Base-by-base conservation (phyloP, 37 sponge, comb jelly and placozoan genomes). In the Aplysina aerophoba region DNA sequence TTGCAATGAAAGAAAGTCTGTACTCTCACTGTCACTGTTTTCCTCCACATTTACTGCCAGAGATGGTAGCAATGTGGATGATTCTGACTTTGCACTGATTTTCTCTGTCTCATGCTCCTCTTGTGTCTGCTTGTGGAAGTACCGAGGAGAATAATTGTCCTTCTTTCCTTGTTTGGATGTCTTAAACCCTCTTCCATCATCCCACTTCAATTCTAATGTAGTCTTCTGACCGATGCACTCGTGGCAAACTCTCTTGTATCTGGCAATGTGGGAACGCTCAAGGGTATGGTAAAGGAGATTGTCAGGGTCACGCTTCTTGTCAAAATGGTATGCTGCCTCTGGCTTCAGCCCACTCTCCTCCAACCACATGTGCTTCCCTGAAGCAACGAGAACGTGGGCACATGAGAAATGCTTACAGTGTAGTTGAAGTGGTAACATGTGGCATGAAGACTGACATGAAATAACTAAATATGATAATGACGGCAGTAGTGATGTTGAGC, bases 251-350 rank as follows among this genome's bases (percentile, higher is more conserved):
- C 94, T 53, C 34, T 79, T 68, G 44, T 93, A 96, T 0, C 22
- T 81, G 30, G 95, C 90, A 39, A 88, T 73, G 56, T 93, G 85
- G 15, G 85, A 83, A 33, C 95, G 91, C 73, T 96, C 93, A 31
- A 96, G 84, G 28, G 73, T 53, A 34, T 83, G 85, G 74, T 96
- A 96, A 0, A 39, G 65, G 22, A 87, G 37, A 66, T 96, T 96
- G 31, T 41, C 73, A 20, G 65, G 35, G 33, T 96, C 96, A 40
- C 87, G 62, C 27, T 79, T 81, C 27, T 24, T 17, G 61, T 96
- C 92, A 58, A 96, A 59, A 6, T 85, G 81, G 63, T 91, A 94
- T 3, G 85, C 91, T 31, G 61, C 83, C 21, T 86, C 77, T 8
- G 89, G 84, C 24, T 71, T 61, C 17, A 90, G 74, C 81, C 83